Conservation (phyloP, 2,113 vertebrate species). For the Melanerpes aurifrons region DNA sequence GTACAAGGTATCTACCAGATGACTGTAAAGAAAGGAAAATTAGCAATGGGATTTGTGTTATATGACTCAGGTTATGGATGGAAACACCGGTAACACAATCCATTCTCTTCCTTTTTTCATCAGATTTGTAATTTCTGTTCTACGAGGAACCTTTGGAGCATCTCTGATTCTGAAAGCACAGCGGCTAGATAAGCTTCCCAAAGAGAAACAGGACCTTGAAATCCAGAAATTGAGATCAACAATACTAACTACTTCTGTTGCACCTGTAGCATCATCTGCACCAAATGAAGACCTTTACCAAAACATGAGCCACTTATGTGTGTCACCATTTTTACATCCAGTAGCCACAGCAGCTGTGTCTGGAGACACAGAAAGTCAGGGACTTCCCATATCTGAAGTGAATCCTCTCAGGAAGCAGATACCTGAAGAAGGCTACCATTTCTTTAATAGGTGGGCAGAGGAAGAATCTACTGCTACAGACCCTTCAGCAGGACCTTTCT, state of each 20-base stretch:
- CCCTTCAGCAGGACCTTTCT: background rate
- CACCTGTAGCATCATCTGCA: background rate
- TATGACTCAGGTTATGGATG: background rate
- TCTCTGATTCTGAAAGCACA: constrained; percentile 81
- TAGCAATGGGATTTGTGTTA: background rate
- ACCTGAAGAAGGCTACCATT: background rate
- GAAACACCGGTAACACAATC: background rate
- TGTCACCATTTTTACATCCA: background rate
- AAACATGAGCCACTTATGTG: background rate
- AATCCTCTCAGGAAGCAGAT: background rate
- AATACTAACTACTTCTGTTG: background rate
- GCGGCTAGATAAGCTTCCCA: constrained; percentile 82
- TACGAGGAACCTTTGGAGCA: constrained; percentile 82
- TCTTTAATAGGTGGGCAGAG: constrained; percentile 19
- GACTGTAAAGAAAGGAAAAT: background rate
- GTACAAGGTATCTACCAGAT: background rate
- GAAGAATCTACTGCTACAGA: background rate
- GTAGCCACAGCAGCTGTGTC: background rate
- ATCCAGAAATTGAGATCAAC: constrained; percentile 82
- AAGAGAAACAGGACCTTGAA: constrained; percentile 69
- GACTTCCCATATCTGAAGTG: background rate
- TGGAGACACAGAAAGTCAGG: background rate
- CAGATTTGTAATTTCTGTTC: constrained; percentile 85
- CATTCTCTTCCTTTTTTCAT: constrained; percentile 23
- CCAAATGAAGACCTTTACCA: background rate